A percentile compares a stretch with the other conserved stretches of the same genome.
These are phyloP conservation scores for Passer domesticus DNA, from an alignment of 2,113 vertebrate genomes.

Conservation along the genomic window DNA sequence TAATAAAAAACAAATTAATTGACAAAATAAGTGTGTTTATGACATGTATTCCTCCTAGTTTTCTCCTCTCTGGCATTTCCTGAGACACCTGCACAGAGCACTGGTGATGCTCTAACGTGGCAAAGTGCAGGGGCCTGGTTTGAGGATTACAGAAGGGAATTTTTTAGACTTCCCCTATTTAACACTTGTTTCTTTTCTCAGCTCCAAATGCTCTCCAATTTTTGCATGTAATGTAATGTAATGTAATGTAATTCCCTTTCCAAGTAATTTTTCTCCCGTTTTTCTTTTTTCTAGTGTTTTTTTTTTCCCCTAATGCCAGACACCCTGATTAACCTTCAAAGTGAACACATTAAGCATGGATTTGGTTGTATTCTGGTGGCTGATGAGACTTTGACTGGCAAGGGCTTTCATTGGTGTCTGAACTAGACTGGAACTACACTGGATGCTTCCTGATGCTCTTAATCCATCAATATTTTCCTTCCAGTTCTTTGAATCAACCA, in stretches of 20 bases:
- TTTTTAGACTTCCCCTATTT: neutral
- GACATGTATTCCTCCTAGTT: neutral
- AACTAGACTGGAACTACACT: neutral
- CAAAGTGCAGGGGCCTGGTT: neutral
- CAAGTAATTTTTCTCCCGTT: neutral
- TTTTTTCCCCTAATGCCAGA: neutral
- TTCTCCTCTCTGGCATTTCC: neutral
- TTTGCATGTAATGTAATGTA: neutral
- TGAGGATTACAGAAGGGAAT: neutral
- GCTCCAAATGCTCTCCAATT: neutral
- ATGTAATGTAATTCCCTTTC: neutral
- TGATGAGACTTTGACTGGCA: neutral
- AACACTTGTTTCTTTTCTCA: neutral
- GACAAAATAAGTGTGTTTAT: neutral
- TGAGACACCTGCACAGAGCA: neutral
- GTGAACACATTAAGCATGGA: fast-evolving
- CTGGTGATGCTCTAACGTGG: neutral
- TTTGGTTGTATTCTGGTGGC: neutral
- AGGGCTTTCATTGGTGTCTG: neutral
- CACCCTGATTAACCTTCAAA: neutral
- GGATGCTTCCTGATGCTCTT: neutral
- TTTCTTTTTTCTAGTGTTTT: neutral
- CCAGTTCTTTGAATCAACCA: neutral
- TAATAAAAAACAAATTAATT: neutral
- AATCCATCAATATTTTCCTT: neutral